Percentiles rank a stretch among this genome's conserved stretches.
These are phyloP conservation scores for Gobionotothen gibberifrons DNA, from an alignment of 2,797 vertebrate species.

Conservation along the genomic window DNA sequence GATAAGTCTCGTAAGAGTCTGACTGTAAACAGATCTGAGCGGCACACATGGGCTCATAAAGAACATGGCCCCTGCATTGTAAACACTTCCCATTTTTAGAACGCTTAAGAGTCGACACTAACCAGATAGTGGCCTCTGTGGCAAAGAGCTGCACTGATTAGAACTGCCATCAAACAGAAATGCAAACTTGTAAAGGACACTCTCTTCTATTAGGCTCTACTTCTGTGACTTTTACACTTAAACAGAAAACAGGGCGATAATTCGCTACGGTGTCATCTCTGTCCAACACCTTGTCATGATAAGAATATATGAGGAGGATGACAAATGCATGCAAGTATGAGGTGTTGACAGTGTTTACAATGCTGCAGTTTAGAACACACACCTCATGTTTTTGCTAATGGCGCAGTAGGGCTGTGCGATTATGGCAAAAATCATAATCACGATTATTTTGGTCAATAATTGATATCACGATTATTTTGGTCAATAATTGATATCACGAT, in stretches of 20 bases:
- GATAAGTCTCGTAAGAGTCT: conserved; percentile 53
- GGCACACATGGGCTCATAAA: conserved; percentile 54
- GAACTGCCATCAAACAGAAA: neutral
- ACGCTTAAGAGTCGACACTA: conserved; percentile 47
- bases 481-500: too few species aligned
- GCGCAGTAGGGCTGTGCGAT: too few species aligned
- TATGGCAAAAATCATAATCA: too few species aligned
- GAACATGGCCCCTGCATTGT: conserved; percentile 55
- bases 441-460: too few species aligned
- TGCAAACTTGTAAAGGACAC: neutral
- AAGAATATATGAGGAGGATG: conserved; percentile 14
- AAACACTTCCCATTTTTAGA: conserved; percentile 73
- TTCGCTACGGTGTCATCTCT: neutral
- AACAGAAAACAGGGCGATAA: conserved; percentile 4
- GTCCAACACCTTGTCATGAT: conserved; percentile 11
- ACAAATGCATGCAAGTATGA: neutral
- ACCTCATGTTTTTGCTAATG: neutral
- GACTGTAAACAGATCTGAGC: conserved; percentile 74
- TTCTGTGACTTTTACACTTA: conserved; percentile 13
- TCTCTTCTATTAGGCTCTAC: conserved; percentile 20
- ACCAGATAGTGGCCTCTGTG: conserved; percentile 44
- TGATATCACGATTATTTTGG: too few species aligned
- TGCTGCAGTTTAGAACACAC: neutral
- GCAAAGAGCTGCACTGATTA: conserved; percentile 3
- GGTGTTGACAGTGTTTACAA: neutral